Evolutionary conservation across 2,797 vertebrate species (phyloP), one percentile per base, ranked within the genome.

Genomic region (Helicolenus hilgendorfi): DNA sequence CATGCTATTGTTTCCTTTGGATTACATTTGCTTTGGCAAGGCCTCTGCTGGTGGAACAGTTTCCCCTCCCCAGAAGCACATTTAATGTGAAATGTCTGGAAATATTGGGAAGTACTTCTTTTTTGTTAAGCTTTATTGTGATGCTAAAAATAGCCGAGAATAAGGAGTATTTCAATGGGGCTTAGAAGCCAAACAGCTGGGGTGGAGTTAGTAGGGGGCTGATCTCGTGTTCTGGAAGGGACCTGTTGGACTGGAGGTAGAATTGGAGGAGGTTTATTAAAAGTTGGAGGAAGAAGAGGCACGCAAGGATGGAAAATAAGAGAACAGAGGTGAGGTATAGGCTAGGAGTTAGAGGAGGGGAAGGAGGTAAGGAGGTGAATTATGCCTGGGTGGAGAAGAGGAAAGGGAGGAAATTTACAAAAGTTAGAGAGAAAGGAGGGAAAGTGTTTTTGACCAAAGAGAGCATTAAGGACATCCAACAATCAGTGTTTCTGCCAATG

Each of bases 1-100:
- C 91, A 84, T 93, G 77, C 93, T 94, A 96, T 95, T 97, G 96
- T 97, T 97, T 97, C 92, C 88, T 31, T 94, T 96, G 96, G 97
- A 96, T 81, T 59, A 41, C 78, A 85, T 95, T 89, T 85, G 31
- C 79, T 82, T 95, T 97, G 96, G 96, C 96, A 91, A 91, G 91
- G 35, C 45, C 1, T 41, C 49, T 62, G 79, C 33, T 77, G 77
- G 87, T 94, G 95, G 94, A 96, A 93, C 95, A 74, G 86, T 85
- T 92, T 63, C 77, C 81, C 83, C 77, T 78, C 88, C 81, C 85
- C 87, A 86, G 92, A 95, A 96, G 92, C 92, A 87, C 92, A 89
- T 94, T 96, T 96, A 94, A 95, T 94, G 91, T 90, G 91, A 96
- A 95, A 94, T 89, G 94, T 87, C 94, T 95, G 94, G 93, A 96